phyloP scores from a whole-genome alignment of 2,888 invertebrate genomes.

The Diaphora mendica region DNA sequence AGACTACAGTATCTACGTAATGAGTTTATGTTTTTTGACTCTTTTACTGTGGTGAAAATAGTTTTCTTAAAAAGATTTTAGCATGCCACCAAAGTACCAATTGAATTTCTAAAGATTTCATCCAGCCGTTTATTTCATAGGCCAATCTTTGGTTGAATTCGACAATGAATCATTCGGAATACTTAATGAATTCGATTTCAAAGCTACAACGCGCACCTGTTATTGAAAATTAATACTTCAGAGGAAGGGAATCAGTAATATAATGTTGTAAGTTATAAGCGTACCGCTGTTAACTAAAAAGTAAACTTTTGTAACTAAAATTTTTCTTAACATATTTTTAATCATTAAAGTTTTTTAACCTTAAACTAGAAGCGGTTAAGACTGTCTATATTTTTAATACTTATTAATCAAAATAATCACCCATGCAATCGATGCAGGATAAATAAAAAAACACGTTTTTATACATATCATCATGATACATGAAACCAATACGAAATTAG shows the following conservation, averaged over 20 bases:
- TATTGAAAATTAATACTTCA: slow-evolving; percentile 69
- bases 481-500: too few relatives aligned
- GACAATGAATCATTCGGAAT: slow-evolving; percentile 49
- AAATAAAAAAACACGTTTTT: too few relatives aligned
- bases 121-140: slow-evolving; percentile 25
- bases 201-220: slow-evolving; percentile 59
- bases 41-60: slow-evolving; percentile 11
- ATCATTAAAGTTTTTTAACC: background rate
- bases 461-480: too few relatives aligned
- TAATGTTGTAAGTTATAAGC: slow-evolving; percentile 34
- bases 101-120: slow-evolving; percentile 8
- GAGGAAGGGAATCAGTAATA: slow-evolving; percentile 55
- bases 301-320: background rate
- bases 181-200: slow-evolving; percentile 57
- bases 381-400: too few relatives aligned
- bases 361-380: background rate
- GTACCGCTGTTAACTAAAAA: background rate
- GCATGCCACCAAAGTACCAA: background rate
- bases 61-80: background rate
- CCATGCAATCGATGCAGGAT: too few relatives aligned
- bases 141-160: slow-evolving; percentile 31
- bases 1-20: slow-evolving; percentile 38
- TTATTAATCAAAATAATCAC: too few relatives aligned
- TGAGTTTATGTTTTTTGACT: slow-evolving; percentile 35
- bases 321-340: background rate